These are phyloP conservation scores for Struthidea cinerea DNA, from an alignment of 2,113 vertebrate genomes.

Conservation along the genomic window DNA sequence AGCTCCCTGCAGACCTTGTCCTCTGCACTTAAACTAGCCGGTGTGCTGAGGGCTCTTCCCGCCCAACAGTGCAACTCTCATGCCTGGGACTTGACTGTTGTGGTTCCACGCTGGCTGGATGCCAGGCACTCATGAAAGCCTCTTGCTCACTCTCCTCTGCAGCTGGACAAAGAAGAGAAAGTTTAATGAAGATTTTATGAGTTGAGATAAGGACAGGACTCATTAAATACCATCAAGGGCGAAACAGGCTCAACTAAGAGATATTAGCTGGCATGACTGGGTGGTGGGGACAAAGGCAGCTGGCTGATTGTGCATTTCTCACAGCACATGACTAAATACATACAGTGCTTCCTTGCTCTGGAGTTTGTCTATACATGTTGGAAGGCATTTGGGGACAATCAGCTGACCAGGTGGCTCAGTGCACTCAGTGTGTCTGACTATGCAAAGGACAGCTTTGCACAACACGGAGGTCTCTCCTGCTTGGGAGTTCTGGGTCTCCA, in stretches of 20 bases:
- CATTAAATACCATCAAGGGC: background rate
- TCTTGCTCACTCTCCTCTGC: background rate
- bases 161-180: background rate
- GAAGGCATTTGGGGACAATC: background rate
- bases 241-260: background rate
- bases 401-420: background rate
- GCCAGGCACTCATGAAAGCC: background rate
- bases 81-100: background rate
- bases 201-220: background rate
- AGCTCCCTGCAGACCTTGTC: background rate
- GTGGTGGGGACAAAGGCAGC: background rate
- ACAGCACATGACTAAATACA: background rate
- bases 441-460: background rate
- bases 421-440: rapidly evolving
- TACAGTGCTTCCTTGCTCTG: background rate
- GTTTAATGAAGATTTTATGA: background rate
- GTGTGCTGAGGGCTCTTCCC: rapidly evolving
- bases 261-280: rapidly evolving
- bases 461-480: background rate
- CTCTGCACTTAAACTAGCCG: background rate
- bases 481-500: background rate
- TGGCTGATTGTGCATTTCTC: background rate
- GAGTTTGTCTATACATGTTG: background rate
- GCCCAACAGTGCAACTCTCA: background rate
- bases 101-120: background rate